Percentiles rank a stretch among this genome's conserved stretches.
Evolutionary conservation across 2,113 vertebrate genomes (phyloP).

Genomic region (Anthoscopus minutus): DNA sequence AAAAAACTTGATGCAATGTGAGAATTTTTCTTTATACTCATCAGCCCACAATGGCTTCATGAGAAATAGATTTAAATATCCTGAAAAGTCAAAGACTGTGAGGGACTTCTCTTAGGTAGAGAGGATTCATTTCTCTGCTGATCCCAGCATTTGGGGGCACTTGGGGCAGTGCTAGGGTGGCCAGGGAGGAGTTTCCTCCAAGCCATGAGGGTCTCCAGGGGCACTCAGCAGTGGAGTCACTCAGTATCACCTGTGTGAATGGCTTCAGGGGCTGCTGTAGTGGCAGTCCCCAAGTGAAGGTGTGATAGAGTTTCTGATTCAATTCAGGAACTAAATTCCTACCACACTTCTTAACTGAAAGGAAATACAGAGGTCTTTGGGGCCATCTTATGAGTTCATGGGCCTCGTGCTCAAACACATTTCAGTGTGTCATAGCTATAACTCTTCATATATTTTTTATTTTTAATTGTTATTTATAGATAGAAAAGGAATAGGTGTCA

Average conservation of each 20-base stretch:
- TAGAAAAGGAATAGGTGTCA: neutral
- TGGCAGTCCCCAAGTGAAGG: neutral
- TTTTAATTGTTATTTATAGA: neutral
- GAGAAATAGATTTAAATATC: neutral
- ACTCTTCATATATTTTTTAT: neutral
- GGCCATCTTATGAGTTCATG: neutral
- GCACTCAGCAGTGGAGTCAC: no score
- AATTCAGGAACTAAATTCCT: neutral
- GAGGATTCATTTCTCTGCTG: neutral
- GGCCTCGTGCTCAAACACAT: neutral
- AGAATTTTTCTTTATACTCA: neutral
- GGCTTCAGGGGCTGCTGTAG: neutral
- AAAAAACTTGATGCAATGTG: neutral
- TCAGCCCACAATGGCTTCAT: neutral
- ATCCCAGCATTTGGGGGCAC: neutral
- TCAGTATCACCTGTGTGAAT: fast-evolving
- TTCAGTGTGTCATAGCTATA: neutral
- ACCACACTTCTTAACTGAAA: neutral
- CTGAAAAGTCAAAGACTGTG: neutral
- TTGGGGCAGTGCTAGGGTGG: neutral
- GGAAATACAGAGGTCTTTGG: neutral
- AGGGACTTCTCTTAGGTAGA: neutral
- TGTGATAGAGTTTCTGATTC: neutral
- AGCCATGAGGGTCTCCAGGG: fast-evolving
- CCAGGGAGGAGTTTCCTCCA: neutral